Base-by-base conservation (phyloP, 2,113 vertebrate species). In the Sisor rabdophorus region DNA sequence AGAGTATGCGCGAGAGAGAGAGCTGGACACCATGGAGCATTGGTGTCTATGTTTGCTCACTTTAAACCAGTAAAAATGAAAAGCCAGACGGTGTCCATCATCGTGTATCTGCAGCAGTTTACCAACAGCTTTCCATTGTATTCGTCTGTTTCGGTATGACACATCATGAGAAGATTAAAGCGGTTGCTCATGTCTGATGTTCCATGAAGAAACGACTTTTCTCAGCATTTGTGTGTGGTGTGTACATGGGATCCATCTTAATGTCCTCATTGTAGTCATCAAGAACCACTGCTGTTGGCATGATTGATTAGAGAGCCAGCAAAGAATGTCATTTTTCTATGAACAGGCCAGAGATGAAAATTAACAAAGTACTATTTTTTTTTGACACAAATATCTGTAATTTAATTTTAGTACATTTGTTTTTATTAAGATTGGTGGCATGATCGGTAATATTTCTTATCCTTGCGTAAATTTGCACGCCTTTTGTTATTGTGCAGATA, bases 91-190 rank as follows among this genome's bases (percentile, higher is more conserved):
- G 68, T 16, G 26, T 55, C 76, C 30, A 54, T 71, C 68, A 28
- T n/a, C 48, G 11, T 22, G 59, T n/a, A 63, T 72, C n/a, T 63
- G 36, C 30, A 47, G 58, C 11, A 36, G 30, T 50, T 6, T 16
- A 36, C 24, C 19, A 10, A 40, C 11, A 55, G 55, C 28, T 50
- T 60, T 53, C 19, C 52, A 19, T 36, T 16, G 36, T 48, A 40
- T 22, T 54, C 63, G 20, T 71, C 69, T 52, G 22, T 28, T 53
- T 13, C 69, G 53, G 44, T 53, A 64, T 48, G 73, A 19, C 50
- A 10, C 73, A 71, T 61, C 47, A 72, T 12, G 50, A 64, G 58
- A 64, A 70, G 71, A 73, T 73, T 40, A 71, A 71, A 78, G 65
- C 75, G 40, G 22, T 19, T 28, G 50, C 44, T 8, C 40, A 13